A percentile compares a stretch with the other conserved stretches of the same genome.
Conservation (phyloP, 2,113 vertebrate species). For the Irena cyanogastra region DNA sequence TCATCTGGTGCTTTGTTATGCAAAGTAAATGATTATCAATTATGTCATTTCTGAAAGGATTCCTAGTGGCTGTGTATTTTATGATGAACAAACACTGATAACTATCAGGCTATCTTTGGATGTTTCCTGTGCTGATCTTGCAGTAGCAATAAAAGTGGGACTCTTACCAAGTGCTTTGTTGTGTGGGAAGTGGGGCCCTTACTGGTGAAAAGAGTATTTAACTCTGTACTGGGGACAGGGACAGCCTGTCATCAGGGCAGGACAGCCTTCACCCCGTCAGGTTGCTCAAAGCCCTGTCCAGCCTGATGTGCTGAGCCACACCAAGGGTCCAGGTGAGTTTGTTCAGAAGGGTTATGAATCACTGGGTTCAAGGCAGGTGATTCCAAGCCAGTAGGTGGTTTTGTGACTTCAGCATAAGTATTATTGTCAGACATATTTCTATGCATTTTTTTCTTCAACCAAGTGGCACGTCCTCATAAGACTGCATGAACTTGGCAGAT, state of each 20-base stretch:
- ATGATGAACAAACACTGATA: background rate
- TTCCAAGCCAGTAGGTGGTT: background rate
- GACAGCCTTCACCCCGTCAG: background rate
- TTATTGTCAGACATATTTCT: background rate
- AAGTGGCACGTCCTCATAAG: background rate
- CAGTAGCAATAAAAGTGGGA: background rate
- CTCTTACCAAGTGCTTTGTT: fast-evolving
- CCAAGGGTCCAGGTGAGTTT: background rate
- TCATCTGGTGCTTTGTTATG: background rate
- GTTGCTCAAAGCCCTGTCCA: background rate
- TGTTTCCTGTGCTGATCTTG: background rate
- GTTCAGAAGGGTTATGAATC: background rate
- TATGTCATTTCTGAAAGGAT: background rate
- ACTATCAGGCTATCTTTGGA: background rate
- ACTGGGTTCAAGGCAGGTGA: background rate
- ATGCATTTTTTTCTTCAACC: background rate
- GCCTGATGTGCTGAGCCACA: fast-evolving
- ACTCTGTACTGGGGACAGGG: background rate
- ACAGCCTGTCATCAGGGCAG: background rate
- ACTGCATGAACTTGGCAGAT: background rate
- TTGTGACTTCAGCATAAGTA: background rate
- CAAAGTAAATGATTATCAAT: background rate
- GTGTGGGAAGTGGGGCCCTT: background rate
- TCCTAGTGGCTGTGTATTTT: background rate
- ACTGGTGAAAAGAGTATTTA: background rate